phyloP scores from a whole-genome alignment of 2,888 invertebrate species.

The Apotomis turbidana region DNA sequence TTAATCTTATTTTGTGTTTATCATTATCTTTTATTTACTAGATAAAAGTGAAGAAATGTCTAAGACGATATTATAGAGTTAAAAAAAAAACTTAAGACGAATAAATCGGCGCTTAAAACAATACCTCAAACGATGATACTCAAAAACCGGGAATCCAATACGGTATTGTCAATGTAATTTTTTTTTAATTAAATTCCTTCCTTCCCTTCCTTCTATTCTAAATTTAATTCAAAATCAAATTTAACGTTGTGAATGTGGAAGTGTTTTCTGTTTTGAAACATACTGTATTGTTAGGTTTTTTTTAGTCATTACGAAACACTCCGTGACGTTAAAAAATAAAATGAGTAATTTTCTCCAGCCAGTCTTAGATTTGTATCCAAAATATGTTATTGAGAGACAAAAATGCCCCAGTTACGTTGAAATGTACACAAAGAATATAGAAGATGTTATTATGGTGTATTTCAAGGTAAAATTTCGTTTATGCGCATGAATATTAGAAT shows the following conservation, averaged over 20 bases:
- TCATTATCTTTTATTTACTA: background rate
- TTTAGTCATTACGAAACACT: background rate
- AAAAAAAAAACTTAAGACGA: too few relatives aligned
- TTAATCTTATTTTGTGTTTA: background rate
- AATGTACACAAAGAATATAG: slow-evolving; percentile 66
- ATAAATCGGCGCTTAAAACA: background rate
- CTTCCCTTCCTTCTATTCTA: background rate
- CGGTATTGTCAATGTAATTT: too few relatives aligned
- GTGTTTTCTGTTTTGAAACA: too few relatives aligned
- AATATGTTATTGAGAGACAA: slow-evolving; percentile 65
- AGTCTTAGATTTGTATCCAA: slow-evolving; percentile 62
- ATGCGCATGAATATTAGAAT: background rate
- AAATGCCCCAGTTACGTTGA: slow-evolving; percentile 70
- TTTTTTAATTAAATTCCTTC: too few relatives aligned
- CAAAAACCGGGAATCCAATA: slow-evolving; percentile 13
- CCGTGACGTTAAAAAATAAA: slow-evolving; percentile 5
- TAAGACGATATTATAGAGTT: too few relatives aligned
- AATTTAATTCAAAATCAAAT: slow-evolving; percentile 17
- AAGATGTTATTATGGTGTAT: slow-evolving; percentile 65
- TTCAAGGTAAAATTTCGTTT: slow-evolving; percentile 57
- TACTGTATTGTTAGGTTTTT: too few relatives aligned
- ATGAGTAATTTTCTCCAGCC: slow-evolving; percentile 62
- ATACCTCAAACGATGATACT: slow-evolving; percentile 3
- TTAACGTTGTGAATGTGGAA: slow-evolving; percentile 4
- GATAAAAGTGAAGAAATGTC: too few relatives aligned